These are phyloP conservation scores for Myiagra hebetior DNA, from an alignment of 2,113 vertebrate species.

Conservation along the genomic window DNA sequence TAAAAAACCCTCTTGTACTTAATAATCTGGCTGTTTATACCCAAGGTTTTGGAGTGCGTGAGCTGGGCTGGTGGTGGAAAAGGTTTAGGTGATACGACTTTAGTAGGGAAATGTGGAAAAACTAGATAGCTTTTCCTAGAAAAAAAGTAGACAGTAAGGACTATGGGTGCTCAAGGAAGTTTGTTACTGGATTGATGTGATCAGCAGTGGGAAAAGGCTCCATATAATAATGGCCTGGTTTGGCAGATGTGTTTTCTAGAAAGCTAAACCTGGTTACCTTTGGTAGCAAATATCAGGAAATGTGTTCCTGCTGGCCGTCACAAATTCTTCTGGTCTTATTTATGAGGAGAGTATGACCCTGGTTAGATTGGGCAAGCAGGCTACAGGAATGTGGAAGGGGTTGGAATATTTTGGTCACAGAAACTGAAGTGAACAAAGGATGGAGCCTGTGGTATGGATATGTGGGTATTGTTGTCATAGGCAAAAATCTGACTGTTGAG, in stretches of 20 bases:
- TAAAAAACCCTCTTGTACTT: fast-evolving
- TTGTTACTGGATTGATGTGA: neutral
- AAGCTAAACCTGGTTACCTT: neutral
- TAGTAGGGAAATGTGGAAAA: neutral
- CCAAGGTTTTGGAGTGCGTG: fast-evolving
- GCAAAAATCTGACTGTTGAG: neutral
- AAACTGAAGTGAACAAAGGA: neutral
- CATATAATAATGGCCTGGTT: neutral
- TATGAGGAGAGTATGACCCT: neutral
- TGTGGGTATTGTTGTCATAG: fast-evolving
- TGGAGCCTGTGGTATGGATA: neutral
- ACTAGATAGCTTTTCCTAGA: neutral
- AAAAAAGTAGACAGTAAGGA: no score
- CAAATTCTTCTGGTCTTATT: neutral
- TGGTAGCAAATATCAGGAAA: neutral
- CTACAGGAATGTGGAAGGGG: neutral
- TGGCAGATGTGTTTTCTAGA: neutral
- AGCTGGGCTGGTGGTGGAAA: neutral
- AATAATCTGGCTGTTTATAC: fast-evolving
- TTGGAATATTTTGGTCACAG: fast-evolving
- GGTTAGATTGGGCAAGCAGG: neutral
- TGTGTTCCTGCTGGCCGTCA: neutral
- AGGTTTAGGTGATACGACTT: neutral
- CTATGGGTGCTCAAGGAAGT: neutral
- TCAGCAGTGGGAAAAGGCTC: neutral